Percentiles rank a stretch among this genome's conserved stretches.
Conservation (phyloP, 2,888 invertebrate species). For the Sarcophaga subvicina region DNA sequence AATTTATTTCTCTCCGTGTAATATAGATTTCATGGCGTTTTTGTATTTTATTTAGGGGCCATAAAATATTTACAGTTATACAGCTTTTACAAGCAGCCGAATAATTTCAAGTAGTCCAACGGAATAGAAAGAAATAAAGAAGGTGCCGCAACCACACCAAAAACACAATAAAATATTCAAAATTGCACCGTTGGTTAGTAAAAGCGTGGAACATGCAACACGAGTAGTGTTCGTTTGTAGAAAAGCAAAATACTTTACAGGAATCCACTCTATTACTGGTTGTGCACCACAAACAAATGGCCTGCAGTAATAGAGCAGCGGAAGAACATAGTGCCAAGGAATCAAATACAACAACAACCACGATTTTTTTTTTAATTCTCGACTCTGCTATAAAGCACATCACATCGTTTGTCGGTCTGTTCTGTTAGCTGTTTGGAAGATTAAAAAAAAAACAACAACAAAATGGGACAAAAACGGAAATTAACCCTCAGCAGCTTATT, state of each 20-base stretch:
- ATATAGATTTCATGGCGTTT: no score
- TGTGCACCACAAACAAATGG: neutral
- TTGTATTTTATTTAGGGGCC: neutral
- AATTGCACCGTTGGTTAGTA: neutral
- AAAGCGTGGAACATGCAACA: no score
- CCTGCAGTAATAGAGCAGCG: conserved; percentile 12
- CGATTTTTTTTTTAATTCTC: neutral
- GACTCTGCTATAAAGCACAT: neutral
- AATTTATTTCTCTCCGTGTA: neutral
- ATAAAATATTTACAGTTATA: neutral
- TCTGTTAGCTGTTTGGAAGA: no score
- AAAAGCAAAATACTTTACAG: no score
- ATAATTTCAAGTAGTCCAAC: conserved; percentile 9
- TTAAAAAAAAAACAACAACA: conserved; percentile 15
- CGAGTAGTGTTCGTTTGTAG: no score
- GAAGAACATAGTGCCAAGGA: conserved; percentile 16
- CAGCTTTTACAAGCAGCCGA: conserved; percentile 13
- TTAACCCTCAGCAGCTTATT: conserved; percentile 52
- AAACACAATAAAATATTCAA: conserved; percentile 12
- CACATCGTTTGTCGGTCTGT: no score
- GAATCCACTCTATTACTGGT: no score
- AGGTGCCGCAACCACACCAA: no score
- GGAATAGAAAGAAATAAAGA: conserved; percentile 1
- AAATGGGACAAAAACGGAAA: conserved; percentile 57
- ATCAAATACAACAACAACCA: conserved; percentile 2